Conservation (phyloP, 2,888 invertebrate genomes). For the Lucinisca nassula region DNA sequence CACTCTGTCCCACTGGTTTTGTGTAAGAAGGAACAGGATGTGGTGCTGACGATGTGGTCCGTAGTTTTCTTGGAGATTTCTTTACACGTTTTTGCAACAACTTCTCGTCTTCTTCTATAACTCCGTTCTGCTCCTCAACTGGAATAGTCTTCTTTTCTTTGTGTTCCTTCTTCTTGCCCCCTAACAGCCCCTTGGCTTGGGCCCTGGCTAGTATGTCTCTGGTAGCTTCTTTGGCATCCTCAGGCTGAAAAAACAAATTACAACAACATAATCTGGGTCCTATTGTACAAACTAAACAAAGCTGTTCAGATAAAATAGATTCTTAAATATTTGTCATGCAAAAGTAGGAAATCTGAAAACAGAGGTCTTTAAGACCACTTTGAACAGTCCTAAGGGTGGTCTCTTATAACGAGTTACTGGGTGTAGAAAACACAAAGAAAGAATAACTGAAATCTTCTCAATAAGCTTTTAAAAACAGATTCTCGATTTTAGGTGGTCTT, state of each 20-base stretch:
- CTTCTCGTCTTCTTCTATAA: constrained; percentile 64
- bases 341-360: too few relatives aligned
- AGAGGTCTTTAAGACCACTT: too few relatives aligned
- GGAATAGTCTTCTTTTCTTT: constrained; percentile 44
- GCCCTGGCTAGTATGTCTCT: constrained; percentile 83
- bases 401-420: too few relatives aligned
- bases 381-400: too few relatives aligned
- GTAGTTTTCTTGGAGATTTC: constrained; percentile 70
- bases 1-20: constrained; percentile 60
- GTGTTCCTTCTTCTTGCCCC: constrained; percentile 70
- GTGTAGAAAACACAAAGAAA: too few relatives aligned
- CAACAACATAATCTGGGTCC: too few relatives aligned
- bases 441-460: too few relatives aligned
- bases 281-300: too few relatives aligned
- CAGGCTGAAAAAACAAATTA: constrained; percentile 75
- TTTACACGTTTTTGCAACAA: constrained; percentile 70
- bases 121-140: constrained; percentile 59
- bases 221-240: constrained; percentile 83
- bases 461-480: too few relatives aligned
- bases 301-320: too few relatives aligned
- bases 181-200: constrained; percentile 78
- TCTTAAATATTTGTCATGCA: too few relatives aligned
- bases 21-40: constrained; percentile 49
- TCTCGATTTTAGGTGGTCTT: too few relatives aligned
- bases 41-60: constrained; percentile 53